These are phyloP conservation scores for Siniperca chuatsi DNA, from an alignment of 2,113 vertebrate species.

Conservation along the genomic window DNA sequence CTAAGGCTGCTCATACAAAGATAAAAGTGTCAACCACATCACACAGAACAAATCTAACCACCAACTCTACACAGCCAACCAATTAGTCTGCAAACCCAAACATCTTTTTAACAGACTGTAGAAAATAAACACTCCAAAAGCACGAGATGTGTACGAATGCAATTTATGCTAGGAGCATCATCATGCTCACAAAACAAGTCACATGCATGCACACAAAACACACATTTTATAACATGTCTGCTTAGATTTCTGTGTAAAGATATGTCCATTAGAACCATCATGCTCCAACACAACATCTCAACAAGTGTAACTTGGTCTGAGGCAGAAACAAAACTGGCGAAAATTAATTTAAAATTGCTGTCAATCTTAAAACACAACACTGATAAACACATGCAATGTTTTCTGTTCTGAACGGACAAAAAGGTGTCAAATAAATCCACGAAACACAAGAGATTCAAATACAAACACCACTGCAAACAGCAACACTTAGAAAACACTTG, in stretches of 20 bases:
- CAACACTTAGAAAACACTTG: constrained; percentile 11
- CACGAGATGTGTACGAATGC: background rate
- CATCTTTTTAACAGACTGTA: constrained; percentile 31
- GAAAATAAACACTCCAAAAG: constrained; percentile 26
- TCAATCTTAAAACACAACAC: background rate
- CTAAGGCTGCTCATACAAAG: constrained; percentile 16
- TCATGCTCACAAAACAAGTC: constrained; percentile 1
- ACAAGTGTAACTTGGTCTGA: background rate
- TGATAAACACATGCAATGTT: constrained; percentile 47
- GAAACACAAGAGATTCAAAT: background rate
- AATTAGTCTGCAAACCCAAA: constrained; percentile 25
- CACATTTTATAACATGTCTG: background rate
- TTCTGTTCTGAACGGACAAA: background rate
- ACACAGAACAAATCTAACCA: constrained; percentile 32
- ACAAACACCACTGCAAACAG: constrained; percentile 36
- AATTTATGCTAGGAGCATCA: background rate
- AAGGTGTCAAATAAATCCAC: constrained; percentile 20
- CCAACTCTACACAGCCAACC: background rate
- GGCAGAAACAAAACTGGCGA: background rate
- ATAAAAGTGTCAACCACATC: constrained; percentile 50
- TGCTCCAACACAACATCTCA: constrained; percentile 24
- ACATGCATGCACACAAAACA: constrained; percentile 50
- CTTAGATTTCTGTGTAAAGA: background rate
- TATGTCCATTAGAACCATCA: background rate
- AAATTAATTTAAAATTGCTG: background rate